phyloP scores from a whole-genome alignment of 2,113 vertebrate genomes.

The Probosciger aterrimus region DNA sequence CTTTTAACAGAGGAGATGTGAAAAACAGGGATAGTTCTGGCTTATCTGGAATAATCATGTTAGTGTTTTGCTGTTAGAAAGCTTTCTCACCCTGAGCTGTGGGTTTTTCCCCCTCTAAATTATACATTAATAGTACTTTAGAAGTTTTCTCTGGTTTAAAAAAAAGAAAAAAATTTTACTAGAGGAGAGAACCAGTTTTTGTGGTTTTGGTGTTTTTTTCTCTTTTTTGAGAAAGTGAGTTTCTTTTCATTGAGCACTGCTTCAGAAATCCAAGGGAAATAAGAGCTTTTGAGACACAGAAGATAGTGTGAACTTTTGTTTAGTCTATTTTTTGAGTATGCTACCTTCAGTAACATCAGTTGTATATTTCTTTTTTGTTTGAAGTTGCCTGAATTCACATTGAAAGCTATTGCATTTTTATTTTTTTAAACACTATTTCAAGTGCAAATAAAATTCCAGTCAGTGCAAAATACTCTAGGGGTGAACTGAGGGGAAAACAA shows the following conservation, averaged over 20 bases:
- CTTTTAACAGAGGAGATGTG: not conserved
- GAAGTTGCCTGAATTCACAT: not conserved
- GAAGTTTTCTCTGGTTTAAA: not conserved
- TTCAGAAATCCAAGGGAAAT: not conserved
- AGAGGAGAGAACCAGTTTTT: not conserved
- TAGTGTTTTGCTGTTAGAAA: not conserved
- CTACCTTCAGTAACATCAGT: not conserved
- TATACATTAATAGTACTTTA: not conserved
- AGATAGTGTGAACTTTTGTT: not conserved
- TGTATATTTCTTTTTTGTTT: not conserved
- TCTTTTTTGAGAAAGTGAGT: not conserved
- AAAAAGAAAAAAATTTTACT: not conserved
- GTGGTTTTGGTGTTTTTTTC: not conserved
- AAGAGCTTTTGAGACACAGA: not conserved
- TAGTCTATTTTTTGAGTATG: not conserved
- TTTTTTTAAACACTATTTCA: not conserved
- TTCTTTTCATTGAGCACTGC: not conserved
- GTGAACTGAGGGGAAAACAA: not conserved
- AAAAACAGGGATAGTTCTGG: not conserved
- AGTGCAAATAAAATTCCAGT: not conserved
- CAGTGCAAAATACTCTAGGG: too few species aligned
- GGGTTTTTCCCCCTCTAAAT: not conserved
- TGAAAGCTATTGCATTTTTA: not conserved
- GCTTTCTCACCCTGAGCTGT: not conserved
- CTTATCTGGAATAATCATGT: not conserved